These are phyloP conservation scores for Forficula auricularia DNA, from an alignment of 1,140 invertebrate genomes.

Conservation along the genomic window DNA sequence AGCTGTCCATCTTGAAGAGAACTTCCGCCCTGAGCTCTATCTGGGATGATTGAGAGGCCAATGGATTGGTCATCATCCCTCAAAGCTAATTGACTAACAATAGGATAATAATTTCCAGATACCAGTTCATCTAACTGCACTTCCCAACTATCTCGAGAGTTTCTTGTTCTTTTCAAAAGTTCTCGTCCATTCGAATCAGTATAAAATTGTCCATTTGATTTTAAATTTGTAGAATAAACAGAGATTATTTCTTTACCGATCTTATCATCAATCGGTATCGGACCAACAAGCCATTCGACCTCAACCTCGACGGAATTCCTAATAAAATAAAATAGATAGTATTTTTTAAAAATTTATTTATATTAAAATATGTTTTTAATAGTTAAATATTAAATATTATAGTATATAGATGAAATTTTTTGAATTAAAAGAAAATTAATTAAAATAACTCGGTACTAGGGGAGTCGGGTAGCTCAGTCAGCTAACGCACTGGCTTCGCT, in stretches of 20 bases:
- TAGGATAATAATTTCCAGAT: conserved; percentile 81
- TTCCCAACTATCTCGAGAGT: conserved; percentile 58
- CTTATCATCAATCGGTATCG: conserved; percentile 43
- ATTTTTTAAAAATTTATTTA: conserved; percentile 17
- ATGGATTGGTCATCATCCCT: conserved; percentile 31
- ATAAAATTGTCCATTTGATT: conserved; percentile 54
- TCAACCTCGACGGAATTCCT: conserved; percentile 35
- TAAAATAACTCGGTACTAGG: too few relatives aligned
- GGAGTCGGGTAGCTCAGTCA: too few relatives aligned
- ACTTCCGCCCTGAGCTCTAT: conserved; percentile 42
- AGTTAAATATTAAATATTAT: too few relatives aligned
- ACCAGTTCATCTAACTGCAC: conserved; percentile 45
- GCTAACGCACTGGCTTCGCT: too few relatives aligned
- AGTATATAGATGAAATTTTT: too few relatives aligned
- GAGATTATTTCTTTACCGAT: conserved; percentile 68
- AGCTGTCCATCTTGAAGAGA: conserved; percentile 27
- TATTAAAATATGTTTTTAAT: too few relatives aligned
- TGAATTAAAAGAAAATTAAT: too few relatives aligned
- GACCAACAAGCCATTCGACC: conserved; percentile 85
- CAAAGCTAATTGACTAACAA: conserved; percentile 68
- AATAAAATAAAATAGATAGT: too few relatives aligned
- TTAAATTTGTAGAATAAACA: conserved; percentile 44
- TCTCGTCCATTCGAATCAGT: conserved; percentile 91
- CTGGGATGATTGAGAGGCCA: conserved; percentile 53
- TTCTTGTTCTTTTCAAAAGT: conserved; percentile 50